These are phyloP conservation scores for Frankliniella intonsa DNA, from an alignment of 2,888 invertebrate genomes.

Conservation along the genomic window DNA sequence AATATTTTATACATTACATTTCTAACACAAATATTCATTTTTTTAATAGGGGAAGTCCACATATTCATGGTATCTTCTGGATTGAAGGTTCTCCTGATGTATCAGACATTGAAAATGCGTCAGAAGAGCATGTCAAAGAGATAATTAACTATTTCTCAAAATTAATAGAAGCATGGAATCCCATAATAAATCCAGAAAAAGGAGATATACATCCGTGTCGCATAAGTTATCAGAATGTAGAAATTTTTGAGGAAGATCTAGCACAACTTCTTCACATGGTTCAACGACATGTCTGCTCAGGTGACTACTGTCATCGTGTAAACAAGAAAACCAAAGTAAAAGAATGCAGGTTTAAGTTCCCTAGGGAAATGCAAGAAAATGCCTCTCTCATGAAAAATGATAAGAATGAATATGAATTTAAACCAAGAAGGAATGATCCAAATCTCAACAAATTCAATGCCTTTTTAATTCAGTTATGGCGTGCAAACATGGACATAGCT, in stretches of 20 bases:
- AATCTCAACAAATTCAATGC: conserved; percentile 31
- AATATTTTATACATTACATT: not conserved
- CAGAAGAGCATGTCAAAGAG: conserved; percentile 15
- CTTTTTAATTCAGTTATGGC: conserved; percentile 32
- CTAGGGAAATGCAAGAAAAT: not conserved
- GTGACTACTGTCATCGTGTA: conserved; percentile 31
- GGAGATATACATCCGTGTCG: conserved; percentile 33
- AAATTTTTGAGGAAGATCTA: conserved; percentile 27
- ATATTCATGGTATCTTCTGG: conserved; percentile 37
- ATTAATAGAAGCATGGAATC: conserved; percentile 33
- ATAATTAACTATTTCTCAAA: conserved; percentile 31
- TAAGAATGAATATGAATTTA: conserved; percentile 5
- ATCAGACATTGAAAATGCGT: not conserved
- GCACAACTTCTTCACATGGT: conserved; percentile 8
- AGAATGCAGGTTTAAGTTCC: conserved; percentile 34
- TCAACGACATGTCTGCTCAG: conserved; percentile 32
- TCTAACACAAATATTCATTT: too few relatives aligned
- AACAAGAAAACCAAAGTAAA: conserved; percentile 28
- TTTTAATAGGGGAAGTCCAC: conserved; percentile 35
- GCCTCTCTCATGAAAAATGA: not conserved
- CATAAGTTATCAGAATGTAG: not conserved
- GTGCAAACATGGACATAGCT: conserved; percentile 34
- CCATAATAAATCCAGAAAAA: conserved; percentile 28
- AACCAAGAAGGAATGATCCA: conserved; percentile 31
- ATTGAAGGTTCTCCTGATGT: conserved; percentile 34